Evolutionary conservation across 2,797 vertebrate genomes (phyloP), one percentile per base, ranked within the genome.

Genomic region (Buphagus erythrorhynchus): DNA sequence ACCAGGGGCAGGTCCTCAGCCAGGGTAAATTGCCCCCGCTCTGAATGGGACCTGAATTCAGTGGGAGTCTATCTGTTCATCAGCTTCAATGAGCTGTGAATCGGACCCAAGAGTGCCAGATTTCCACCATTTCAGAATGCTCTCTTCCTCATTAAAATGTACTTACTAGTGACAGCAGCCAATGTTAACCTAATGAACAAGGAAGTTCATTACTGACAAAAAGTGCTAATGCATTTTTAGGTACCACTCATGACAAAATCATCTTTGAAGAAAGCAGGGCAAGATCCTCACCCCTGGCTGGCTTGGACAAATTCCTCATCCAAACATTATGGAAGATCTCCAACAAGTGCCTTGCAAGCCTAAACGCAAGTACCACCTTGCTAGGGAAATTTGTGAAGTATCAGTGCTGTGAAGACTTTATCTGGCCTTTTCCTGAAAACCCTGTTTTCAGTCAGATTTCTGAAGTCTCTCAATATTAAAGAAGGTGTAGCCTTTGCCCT

Each of bases 61-160:
- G 66, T 71, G 78, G 91, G 76, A 95, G 83, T 75, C 90, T 96
- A 25, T 93, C 95, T 95, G 85, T 93, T 93, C 93, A 86, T 36
- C 0, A 1, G 20, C 76, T 93, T 88, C 95, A 96, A 15, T 83
- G 78, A 92, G 89, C 92, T 95, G 84, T 81, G 89, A 94, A 94
- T 93, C 80, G 90, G 68, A 71, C 73, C 72, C 42, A 5, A n/a
- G 93, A 94, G 72, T 89, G 95, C 81, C 93, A 94, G 91, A 72
- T 88, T 95, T 96, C 72, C 63, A 90, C 61, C 67, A 71, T 86
- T 94, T 92, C 86, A 93, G 49, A 96, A 94, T 55, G 33, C 72
- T 83, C 67, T 92, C 82, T 88, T 88, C 72, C 89, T 92, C 86
- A 89, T 96, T 96, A 94, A 95, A 97, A 96, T 33, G 72, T 78